These are phyloP conservation scores for Clepsis dumicolana DNA, from an alignment of 2,888 invertebrate genomes.

Conservation along the genomic window DNA sequence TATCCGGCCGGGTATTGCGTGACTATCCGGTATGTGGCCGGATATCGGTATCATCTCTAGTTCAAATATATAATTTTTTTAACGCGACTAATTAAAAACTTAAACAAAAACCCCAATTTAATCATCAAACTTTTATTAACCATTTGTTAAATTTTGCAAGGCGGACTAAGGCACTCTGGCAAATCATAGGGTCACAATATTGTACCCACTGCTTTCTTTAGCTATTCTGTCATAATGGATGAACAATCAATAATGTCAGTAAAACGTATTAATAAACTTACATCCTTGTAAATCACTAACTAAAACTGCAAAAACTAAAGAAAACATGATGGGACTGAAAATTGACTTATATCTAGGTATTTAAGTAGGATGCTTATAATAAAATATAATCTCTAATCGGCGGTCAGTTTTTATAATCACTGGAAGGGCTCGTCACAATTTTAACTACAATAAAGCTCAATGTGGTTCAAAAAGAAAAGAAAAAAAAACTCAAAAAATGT, in stretches of 20 bases:
- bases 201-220: constrained; percentile 12
- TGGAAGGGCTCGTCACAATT: not conserved
- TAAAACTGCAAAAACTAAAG: not conserved
- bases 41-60: no score
- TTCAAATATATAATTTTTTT: no score
- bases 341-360: not conserved
- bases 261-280: not conserved
- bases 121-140: constrained; percentile 5
- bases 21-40: no score
- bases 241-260: constrained; percentile 8
- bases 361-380: not conserved
- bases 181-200: constrained; percentile 21
- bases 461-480: not conserved
- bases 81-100: not conserved
- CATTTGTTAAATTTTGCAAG: not conserved
- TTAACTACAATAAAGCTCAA: not conserved
- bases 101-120: not conserved
- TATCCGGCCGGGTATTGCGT: no score
- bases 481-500: not conserved
- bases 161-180: constrained; percentile 4
- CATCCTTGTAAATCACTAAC: no score
- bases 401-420: constrained; percentile 19
- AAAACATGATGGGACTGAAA: not conserved
- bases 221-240: constrained; percentile 14
- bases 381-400: constrained; percentile 37